A percentile compares a stretch with the other conserved stretches of the same genome.
phyloP scores from a whole-genome alignment of 2,888 invertebrate genomes.

The Maniola hyperantus region DNA sequence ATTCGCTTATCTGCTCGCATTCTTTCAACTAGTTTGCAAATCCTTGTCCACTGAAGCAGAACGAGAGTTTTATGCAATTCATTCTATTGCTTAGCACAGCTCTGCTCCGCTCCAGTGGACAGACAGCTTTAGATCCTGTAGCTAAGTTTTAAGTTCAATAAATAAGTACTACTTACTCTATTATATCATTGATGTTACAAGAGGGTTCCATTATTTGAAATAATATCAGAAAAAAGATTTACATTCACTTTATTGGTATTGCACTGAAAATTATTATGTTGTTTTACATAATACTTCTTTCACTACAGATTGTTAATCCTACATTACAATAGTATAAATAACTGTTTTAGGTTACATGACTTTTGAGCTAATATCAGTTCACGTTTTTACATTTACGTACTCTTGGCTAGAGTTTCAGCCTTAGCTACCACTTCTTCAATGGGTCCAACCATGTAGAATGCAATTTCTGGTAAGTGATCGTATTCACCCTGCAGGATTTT shows the following conservation, averaged over 20 bases:
- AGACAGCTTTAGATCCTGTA: too few species aligned
- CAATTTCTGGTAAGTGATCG: slow-evolving; percentile 95
- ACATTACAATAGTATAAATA: slow-evolving; percentile 29
- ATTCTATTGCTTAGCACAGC: too few species aligned
- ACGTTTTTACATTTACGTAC: slow-evolving; percentile 44
- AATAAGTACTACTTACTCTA: too few species aligned
- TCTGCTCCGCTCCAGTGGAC: too few species aligned
- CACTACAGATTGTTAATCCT: slow-evolving; percentile 6
- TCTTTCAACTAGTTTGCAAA: too few species aligned
- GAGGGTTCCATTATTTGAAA: neutral
- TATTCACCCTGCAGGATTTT: slow-evolving; percentile 91
- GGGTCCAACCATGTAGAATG: slow-evolving; percentile 98
- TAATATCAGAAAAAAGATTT: neutral
- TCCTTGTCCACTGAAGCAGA: too few species aligned
- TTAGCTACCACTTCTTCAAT: slow-evolving; percentile 94
- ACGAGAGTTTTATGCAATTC: too few species aligned
- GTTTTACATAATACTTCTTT: slow-evolving; percentile 20
- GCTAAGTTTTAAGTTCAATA: too few species aligned
- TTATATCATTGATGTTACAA: neutral
- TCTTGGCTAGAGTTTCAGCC: slow-evolving; percentile 89
- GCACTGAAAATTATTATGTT: slow-evolving; percentile 4
- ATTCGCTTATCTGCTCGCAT: too few species aligned
- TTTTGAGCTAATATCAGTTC: slow-evolving; percentile 27
- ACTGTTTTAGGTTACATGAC: slow-evolving; percentile 22
- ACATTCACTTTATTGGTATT: neutral